Evolutionary conservation across 1,140 invertebrate genomes (phyloP), one percentile per base, ranked within the genome.

Genomic region (Eumeta japonica): DNA sequence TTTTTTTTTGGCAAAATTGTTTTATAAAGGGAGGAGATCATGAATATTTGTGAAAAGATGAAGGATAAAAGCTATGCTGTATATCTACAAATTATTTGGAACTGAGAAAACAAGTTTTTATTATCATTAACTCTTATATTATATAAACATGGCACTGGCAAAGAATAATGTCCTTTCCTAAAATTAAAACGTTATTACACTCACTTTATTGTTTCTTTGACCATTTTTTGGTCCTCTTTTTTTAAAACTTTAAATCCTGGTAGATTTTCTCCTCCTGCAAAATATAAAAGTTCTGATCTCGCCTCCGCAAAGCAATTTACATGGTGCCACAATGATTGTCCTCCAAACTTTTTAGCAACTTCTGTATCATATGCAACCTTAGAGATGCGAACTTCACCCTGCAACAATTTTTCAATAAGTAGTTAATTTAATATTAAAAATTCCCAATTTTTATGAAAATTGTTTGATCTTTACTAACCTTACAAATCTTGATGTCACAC

Each of bases 301-400:
- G 85, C 59, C 52, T 91, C 82, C 5, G 81, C 83, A 79, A 98
- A 98, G 67, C 96, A 98, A 41, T 92, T 87, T 7, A 94, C 70
- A 76, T 98, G 95, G 71, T 96, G 84, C 94, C 94, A 97, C 15
- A 83, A 66, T 45, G 88, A 82, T 46, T 87, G 75, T 0, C 87
- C 87, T 10, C 92, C 92, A 76, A 85, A 94, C 62, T 83, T 86
- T 49, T 78, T 81, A 0, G 85, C 90, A 28, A 86, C 75, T 47
- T 91, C 87, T 43, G 84, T 87, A 35, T 92, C 87, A 76, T 79
- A 94, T 51, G 94, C 91, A 51, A 88, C 89, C 68, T 94, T 95
- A 5, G 86, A 83, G 41, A 97, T 79, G 28, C 94, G 79, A 16
- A 95, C 65, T 58, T 87, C 85, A 58, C 80, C 84, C 81, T 94